phyloP scores from a whole-genome alignment of 2,888 invertebrate genomes.

The Aplocera efformata region DNA sequence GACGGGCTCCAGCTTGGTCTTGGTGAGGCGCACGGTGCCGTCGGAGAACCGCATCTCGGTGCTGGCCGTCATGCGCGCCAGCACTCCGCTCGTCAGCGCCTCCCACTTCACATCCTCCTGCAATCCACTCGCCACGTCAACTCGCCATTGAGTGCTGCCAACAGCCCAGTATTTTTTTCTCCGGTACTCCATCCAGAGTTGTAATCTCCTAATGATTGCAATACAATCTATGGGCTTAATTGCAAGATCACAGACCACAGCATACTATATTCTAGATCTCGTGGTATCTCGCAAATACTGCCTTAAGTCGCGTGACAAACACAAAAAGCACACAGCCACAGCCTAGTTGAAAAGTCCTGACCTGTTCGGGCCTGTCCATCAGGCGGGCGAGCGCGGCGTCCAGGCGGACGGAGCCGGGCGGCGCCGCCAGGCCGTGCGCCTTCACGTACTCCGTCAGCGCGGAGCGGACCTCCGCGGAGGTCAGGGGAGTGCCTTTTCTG shows the following conservation, averaged over 20 bases:
- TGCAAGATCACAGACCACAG: too few relatives aligned
- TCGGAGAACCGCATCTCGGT: constrained; percentile 82
- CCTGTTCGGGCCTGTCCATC: constrained; percentile 49
- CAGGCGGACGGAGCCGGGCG: constrained; percentile 37
- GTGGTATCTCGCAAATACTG: too few relatives aligned
- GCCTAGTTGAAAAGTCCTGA: constrained; percentile 15
- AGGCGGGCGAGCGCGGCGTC: constrained; percentile 47
- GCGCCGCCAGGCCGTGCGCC: constrained; percentile 71
- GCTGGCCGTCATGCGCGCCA: constrained; percentile 85
- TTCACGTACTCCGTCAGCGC: constrained; percentile 82
- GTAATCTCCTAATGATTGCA: too few relatives aligned
- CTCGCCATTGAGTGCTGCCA: neutral
- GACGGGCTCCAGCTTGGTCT: constrained; percentile 88
- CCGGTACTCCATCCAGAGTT: too few relatives aligned
- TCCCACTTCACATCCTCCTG: constrained; percentile 84
- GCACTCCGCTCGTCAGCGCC: constrained; percentile 83
- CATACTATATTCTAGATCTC: too few relatives aligned
- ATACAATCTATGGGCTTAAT: too few relatives aligned
- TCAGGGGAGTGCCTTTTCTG: constrained; percentile 24
- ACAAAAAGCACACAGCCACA: too few relatives aligned
- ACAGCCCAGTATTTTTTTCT: too few relatives aligned
- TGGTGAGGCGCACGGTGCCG: constrained; percentile 65
- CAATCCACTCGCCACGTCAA: neutral
- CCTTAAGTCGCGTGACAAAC: too few relatives aligned
- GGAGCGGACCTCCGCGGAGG: constrained; percentile 11